Evolutionary conservation across 2,888 invertebrate species (phyloP).

Genomic region (Dusona sp.): DNA sequence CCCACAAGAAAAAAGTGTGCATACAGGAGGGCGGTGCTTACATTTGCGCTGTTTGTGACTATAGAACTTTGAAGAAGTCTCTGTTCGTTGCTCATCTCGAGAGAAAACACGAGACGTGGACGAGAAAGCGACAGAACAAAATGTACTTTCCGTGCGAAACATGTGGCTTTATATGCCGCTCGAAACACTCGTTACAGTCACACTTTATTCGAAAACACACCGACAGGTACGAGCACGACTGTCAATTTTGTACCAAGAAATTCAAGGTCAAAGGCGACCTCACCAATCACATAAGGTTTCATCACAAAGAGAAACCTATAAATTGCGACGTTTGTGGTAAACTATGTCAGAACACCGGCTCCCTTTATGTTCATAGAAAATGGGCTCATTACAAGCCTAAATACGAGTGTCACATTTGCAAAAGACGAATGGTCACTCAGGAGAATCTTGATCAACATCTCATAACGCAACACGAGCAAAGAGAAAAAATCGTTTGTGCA

Average conservation of each 20-base stretch:
- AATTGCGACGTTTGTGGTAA: slow-evolving; percentile 83
- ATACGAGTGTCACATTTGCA: slow-evolving; percentile 82
- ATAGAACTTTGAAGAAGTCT: slow-evolving; percentile 79
- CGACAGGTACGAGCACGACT: slow-evolving; percentile 82
- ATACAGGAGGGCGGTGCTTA: slow-evolving; percentile 81
- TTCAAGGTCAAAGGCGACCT: slow-evolving; percentile 83
- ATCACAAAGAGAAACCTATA: slow-evolving; percentile 83
- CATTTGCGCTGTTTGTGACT: slow-evolving; percentile 82
- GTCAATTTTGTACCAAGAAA: slow-evolving; percentile 80
- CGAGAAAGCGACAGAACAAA: slow-evolving; percentile 75
- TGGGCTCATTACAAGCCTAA: slow-evolving; percentile 84
- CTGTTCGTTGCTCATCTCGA: slow-evolving; percentile 80
- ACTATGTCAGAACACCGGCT: slow-evolving; percentile 81
- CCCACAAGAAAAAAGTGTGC: slow-evolving; percentile 82
- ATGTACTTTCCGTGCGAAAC: slow-evolving; percentile 79
- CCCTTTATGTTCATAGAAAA: slow-evolving; percentile 83
- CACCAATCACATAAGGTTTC: slow-evolving; percentile 82
- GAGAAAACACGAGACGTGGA: slow-evolving; percentile 82
- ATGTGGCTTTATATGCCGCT: slow-evolving; percentile 82
- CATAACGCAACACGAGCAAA: slow-evolving; percentile 82
- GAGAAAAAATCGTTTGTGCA: slow-evolving; percentile 83
- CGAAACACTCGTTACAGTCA: slow-evolving; percentile 83
- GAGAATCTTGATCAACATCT: slow-evolving; percentile 83
- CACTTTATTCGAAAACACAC: slow-evolving; percentile 83
- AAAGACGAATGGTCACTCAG: slow-evolving; percentile 83